Evolutionary conservation across 2,113 vertebrate genomes (phyloP).

Genomic region (Cololabis saira): DNA sequence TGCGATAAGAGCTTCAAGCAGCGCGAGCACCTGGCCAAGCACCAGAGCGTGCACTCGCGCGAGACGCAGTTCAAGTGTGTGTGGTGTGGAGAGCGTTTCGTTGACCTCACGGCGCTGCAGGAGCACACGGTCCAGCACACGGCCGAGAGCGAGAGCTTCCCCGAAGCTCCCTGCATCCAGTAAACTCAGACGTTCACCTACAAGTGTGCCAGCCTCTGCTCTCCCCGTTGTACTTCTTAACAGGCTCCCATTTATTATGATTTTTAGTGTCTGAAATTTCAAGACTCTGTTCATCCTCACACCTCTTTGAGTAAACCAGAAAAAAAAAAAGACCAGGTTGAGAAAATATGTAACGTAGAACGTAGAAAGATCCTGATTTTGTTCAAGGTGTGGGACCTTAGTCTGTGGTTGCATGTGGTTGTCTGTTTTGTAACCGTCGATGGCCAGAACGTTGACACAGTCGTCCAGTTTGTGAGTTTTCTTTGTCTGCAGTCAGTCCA

Average conservation of each 20-base stretch:
- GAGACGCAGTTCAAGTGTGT: constrained; percentile 98
- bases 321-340: constrained; percentile 20
- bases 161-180: constrained; percentile 90
- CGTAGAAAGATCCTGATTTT: constrained; percentile 33
- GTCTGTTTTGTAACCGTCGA: constrained; percentile 54
- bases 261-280: constrained; percentile 19
- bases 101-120: constrained; percentile 92
- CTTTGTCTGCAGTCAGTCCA: constrained; percentile 40
- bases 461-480: constrained; percentile 24
- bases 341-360: constrained; percentile 27
- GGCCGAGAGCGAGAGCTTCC: constrained; percentile 89
- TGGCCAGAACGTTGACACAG: constrained; percentile 35
- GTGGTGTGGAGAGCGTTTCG: constrained; percentile 95
- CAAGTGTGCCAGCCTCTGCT: constrained; percentile 32
- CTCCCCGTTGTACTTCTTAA: constrained; percentile 39
- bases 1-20: constrained; percentile 99
- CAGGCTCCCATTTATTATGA: constrained; percentile 25
- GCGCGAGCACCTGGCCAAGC: constrained; percentile 96
- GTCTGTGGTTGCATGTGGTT: constrained; percentile 69
- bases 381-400: constrained; percentile 47
- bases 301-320: constrained; percentile 20
- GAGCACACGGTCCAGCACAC: constrained; percentile 97
- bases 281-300: constrained; percentile 27
- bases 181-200: constrained; percentile 34
- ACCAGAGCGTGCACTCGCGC: constrained; percentile 93